Base-by-base conservation (phyloP, 2,797 vertebrate species). In the Halcyon badia region DNA sequence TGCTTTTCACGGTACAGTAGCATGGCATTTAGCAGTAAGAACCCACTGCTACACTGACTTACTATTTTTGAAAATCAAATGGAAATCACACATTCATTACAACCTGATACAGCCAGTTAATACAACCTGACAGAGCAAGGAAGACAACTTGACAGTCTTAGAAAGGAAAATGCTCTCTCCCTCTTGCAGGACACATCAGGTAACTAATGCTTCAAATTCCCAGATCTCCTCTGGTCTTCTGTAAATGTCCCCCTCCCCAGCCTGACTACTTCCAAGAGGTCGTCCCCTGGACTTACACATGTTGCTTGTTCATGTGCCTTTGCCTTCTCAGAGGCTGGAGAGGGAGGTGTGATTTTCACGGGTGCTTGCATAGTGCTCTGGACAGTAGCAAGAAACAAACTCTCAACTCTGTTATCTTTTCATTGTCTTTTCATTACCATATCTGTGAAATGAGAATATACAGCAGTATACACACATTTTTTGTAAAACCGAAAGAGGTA, bases 211-310 rank as follows among this genome's bases (percentile, higher is more conserved):
- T 71, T 61, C 52, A 68, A 89, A 96, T 80, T 49, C 20, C 46
- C 17, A 52, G 15, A 12, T 41, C 25, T 77, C 19, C 18, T 68
- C 41, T 71, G 10, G 10, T 61, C 26, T 25, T 33, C n/a, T 65
- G 8, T 69, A 94, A 87, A 54, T 19, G 6, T 37, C 11, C 12
- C 14, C 5, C 15, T 62, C 11, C 5, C 9, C 0, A 0, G 3
- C 18, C n/a, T 77, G 31, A 10, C 13, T 49, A 2, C 5, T 62
- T 35, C 10, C 33, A 35, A 33, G 22, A 25, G 9, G 49, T 41
- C 5, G 3, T 41, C 16, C 21, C 51, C 20, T 52, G 52, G 26
- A 31, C 13, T 21, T 66, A 21, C 17, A 8, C 1, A 0, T 31
- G 9, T 9, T 69, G 28, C 44, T 79, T 90, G 11, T 73, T 73